Evolutionary conservation across 2,113 vertebrate genomes (phyloP), one percentile per base, ranked within the genome.

Genomic region (Numida meleagris): DNA sequence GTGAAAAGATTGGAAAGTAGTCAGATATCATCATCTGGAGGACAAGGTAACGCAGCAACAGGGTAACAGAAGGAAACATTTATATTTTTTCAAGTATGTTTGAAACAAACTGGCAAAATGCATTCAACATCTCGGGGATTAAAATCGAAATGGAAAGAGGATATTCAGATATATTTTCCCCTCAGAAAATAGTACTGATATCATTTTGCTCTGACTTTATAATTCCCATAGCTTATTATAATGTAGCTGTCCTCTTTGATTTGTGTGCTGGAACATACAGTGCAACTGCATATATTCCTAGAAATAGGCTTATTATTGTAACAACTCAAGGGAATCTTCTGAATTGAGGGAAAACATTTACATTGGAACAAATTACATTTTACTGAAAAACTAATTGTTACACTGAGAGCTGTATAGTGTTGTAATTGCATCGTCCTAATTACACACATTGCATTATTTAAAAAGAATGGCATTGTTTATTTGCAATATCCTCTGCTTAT

Each of bases 331-430:
- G 97, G 98, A 97, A 97, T 97, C 96, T 97, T 96, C 85, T 96
- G 97, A 98, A 97, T 86, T 96, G 96, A 97, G 94, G 93, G 85
- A 96, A 97, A 98, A 98, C 96, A 98, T 98, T 98, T 98, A 97
- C 97, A 98, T 96, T 97, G 94, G 95, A 98, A 97, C 97, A 98
- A 98, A 98, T 98, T 97, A 97, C 96, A 95, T 97, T 97, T 97
- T 97, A 93, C 96, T 92, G 92, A 96, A 98, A 97, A 96, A 81
- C 93, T 98, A 98, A 98, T 98, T 98, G 97, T 98, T 98, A 97
- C 96, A 97, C 91, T 96, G 98, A 98, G 97, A 97, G 97, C 93
- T 93, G 89, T 97, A 97, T 83, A 94, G 46, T 92, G 92, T 96
- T 97, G 97, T 98, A 98, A 98, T 98, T 98, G 97, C 66, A 72